Conservation (phyloP, 2,797 vertebrate species). For the Meriones psammophilus region DNA sequence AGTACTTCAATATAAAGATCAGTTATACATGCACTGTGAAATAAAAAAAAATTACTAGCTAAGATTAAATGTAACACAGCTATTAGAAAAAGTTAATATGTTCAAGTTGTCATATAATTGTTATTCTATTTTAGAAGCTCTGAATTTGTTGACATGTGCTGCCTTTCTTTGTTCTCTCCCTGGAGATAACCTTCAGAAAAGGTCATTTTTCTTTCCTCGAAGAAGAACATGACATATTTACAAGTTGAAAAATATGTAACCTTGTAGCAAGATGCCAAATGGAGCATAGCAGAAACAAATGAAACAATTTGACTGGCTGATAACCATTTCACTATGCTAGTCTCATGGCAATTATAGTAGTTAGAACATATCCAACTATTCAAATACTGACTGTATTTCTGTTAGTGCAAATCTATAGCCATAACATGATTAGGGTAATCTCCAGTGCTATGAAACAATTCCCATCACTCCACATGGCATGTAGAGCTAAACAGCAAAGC, state of each 20-base stretch:
- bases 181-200: slow-evolving; percentile 57
- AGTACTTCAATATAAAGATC: not conserved
- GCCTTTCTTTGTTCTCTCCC: slow-evolving; percentile 42
- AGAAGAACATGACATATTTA: slow-evolving; percentile 71
- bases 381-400: slow-evolving; percentile 64
- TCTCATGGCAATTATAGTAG: slow-evolving; percentile 71
- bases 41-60: not conserved
- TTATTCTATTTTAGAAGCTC: not conserved
- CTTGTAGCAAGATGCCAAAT: slow-evolving; percentile 69
- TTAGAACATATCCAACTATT: slow-evolving; percentile 65
- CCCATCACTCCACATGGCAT: slow-evolving; percentile 2
- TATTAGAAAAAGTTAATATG: slow-evolving; percentile 32
- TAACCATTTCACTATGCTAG: slow-evolving; percentile 64
- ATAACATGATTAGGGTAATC: slow-evolving; percentile 60
- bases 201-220: slow-evolving; percentile 27
- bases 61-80: not conserved
- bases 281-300: slow-evolving; percentile 73
- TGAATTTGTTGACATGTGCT: slow-evolving; percentile 16
- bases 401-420: slow-evolving; percentile 60
- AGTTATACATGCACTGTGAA: not conserved
- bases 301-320: slow-evolving; percentile 70
- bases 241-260: slow-evolving; percentile 62
- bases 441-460: slow-evolving; percentile 26
- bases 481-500: not conserved
- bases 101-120: slow-evolving; percentile 20